Evolutionary conservation across 1,140 invertebrate genomes (phyloP).

Genomic region (Drosophila sucinea): DNA sequence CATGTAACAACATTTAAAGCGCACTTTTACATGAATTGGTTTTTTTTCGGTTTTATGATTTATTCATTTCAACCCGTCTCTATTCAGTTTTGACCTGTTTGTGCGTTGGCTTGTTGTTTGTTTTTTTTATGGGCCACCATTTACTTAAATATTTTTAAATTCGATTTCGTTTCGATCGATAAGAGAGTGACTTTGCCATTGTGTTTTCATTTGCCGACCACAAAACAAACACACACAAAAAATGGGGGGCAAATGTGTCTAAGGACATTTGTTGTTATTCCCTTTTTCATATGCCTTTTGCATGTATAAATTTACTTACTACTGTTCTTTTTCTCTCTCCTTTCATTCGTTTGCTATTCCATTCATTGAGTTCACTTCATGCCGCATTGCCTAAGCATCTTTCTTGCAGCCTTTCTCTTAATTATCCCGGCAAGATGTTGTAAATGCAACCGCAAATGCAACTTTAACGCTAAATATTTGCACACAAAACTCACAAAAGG

Average conservation of each 20-base stretch:
- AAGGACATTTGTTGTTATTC: background rate
- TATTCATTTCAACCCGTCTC: background rate
- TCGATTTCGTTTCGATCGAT: slow-evolving; percentile 11
- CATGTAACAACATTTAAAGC: background rate
- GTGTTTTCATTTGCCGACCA: background rate
- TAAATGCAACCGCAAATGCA: slow-evolving; percentile 18
- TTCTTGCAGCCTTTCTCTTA: slow-evolving; percentile 4
- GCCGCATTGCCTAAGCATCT: slow-evolving; percentile 10
- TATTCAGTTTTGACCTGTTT: slow-evolving; percentile 1
- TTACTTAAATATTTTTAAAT: slow-evolving; percentile 1
- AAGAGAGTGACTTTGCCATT: background rate
- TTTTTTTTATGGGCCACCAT: background rate
- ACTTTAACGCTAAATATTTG: slow-evolving; percentile 16
- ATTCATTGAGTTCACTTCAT: background rate
- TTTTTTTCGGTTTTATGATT: background rate
- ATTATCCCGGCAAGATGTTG: slow-evolving; percentile 12
- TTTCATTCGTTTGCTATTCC: background rate
- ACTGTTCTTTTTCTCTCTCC: background rate
- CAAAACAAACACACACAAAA: slow-evolving; percentile 7
- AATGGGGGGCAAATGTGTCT: background rate
- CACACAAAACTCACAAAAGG: slow-evolving; percentile 6
- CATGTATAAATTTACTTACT: background rate
- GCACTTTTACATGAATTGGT: background rate
- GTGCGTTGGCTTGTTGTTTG: background rate
- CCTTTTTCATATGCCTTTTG: background rate